Percentiles rank a stretch among this genome's conserved stretches.
These are phyloP conservation scores for Cydia splendana DNA, from an alignment of 1,140 invertebrate genomes.

Conservation along the genomic window DNA sequence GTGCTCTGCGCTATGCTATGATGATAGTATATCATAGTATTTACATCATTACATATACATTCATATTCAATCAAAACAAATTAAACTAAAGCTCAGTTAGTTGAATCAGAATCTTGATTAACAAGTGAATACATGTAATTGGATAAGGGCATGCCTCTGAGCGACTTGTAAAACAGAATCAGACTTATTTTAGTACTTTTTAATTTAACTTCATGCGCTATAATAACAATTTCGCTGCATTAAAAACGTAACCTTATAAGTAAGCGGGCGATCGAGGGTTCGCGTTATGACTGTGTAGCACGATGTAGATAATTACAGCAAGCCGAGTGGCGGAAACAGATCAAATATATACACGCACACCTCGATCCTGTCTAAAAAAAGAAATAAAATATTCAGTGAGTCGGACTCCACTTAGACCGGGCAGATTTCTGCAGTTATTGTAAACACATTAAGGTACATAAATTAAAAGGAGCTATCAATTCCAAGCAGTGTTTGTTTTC, in stretches of 20 bases:
- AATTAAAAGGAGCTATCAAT: too few species aligned
- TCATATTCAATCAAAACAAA: too few species aligned
- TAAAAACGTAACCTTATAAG: slow-evolving; percentile 9
- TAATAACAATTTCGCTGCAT: neutral
- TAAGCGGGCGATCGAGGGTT: slow-evolving; percentile 49
- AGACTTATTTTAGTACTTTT: neutral
- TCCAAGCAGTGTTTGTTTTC: too few species aligned
- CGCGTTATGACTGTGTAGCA: slow-evolving; percentile 65
- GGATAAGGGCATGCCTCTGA: too few species aligned
- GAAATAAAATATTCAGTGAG: slow-evolving; percentile 45
- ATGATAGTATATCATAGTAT: too few species aligned
- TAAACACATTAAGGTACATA: neutral
- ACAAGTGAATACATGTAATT: too few species aligned
- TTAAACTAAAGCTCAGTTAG: too few species aligned
- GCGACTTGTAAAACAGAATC: too few species aligned
- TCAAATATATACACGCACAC: slow-evolving; percentile 74
- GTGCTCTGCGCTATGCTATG: too few species aligned
- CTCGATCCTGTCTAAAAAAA: slow-evolving; percentile 45
- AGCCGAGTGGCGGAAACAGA: slow-evolving; percentile 59
- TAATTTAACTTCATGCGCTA: neutral
- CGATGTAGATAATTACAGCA: slow-evolving; percentile 62
- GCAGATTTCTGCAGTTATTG: neutral
- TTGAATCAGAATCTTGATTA: too few species aligned
- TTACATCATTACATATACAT: too few species aligned
- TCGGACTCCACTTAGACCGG: neutral